Conservation (phyloP, 2,113 vertebrate species). For the Nannospalax galili region DNA sequence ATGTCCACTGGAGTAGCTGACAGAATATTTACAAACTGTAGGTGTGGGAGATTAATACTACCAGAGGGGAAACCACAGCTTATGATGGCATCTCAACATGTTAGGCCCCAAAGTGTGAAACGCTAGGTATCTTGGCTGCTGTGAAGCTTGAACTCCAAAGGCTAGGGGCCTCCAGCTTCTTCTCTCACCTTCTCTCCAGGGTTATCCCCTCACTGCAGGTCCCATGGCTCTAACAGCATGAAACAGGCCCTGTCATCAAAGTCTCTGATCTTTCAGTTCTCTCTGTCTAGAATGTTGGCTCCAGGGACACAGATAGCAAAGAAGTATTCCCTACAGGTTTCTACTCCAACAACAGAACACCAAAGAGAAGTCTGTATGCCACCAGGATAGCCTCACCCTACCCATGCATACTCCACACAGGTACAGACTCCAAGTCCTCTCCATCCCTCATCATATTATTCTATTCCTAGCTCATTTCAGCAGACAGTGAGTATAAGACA, state of each 20-base stretch:
- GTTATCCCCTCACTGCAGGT: accelerated
- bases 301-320: neutral
- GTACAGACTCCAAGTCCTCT: neutral
- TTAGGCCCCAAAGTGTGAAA: neutral
- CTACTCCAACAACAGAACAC: neutral
- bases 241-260: accelerated
- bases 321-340: neutral
- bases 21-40: neutral
- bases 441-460: accelerated
- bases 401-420: accelerated
- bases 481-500: neutral
- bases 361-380: neutral
- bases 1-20: neutral
- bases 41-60: neutral
- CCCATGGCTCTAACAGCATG: neutral
- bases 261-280: neutral
- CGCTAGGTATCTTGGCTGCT: neutral
- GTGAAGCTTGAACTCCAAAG: neutral
- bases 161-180: neutral
- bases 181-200: neutral
- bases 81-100: accelerated
- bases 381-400: neutral
- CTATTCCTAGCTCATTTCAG: neutral
- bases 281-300: neutral
- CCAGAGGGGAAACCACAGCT: neutral